phyloP scores from a whole-genome alignment of 2,888 invertebrate species.

The Dicranocentrus wangi region DNA sequence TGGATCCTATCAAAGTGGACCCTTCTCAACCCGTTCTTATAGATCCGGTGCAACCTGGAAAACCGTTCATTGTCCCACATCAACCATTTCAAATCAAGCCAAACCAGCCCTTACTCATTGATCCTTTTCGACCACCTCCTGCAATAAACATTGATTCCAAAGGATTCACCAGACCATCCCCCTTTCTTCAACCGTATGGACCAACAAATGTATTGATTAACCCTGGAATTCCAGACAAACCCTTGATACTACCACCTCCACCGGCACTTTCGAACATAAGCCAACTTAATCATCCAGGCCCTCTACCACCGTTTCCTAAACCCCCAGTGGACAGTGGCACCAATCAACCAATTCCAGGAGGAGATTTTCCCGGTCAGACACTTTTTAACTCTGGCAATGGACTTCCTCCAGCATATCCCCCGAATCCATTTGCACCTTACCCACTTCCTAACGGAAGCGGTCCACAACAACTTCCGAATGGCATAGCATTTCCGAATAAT shows the following conservation, averaged over 20 bases:
- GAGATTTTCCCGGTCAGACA: no score
- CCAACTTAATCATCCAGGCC: no score
- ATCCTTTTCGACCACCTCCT: slow-evolving; percentile 29
- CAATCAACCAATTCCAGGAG: slow-evolving; percentile 17
- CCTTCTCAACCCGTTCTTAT: slow-evolving; percentile 34
- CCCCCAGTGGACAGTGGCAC: background rate
- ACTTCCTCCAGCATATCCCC: slow-evolving; percentile 1
- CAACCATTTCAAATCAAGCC: slow-evolving; percentile 2
- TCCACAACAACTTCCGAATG: background rate
- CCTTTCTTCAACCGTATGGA: slow-evolving; percentile 20
- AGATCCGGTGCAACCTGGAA: slow-evolving; percentile 28
- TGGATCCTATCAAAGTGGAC: slow-evolving; percentile 28
- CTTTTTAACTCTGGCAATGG: no score
- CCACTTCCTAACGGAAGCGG: background rate
- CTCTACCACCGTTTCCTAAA: background rate
- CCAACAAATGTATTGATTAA: slow-evolving; percentile 47
- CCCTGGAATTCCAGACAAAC: slow-evolving; percentile 37
- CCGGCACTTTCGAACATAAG: background rate
- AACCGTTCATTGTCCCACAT: background rate
- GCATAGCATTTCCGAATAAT: background rate
- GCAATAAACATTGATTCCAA: slow-evolving; percentile 9
- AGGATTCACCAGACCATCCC: slow-evolving; percentile 33
- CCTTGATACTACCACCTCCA: slow-evolving; percentile 2
- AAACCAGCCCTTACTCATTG: slow-evolving; percentile 17
- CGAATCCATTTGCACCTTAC: slow-evolving; percentile 17